phyloP scores from a whole-genome alignment of 1,140 invertebrate species.

The Geopemphigus sp. region DNA sequence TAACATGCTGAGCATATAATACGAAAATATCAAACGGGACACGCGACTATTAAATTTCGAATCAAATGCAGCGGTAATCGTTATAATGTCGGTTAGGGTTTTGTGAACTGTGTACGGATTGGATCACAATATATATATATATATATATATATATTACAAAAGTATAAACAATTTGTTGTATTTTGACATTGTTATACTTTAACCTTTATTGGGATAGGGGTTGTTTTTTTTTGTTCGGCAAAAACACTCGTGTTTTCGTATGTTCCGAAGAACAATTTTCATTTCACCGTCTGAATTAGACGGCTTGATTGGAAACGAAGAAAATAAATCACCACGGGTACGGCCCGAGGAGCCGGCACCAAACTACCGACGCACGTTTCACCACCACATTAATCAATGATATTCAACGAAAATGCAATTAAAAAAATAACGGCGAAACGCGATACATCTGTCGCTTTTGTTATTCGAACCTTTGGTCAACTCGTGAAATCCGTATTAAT shows the following conservation, averaged over 20 bases:
- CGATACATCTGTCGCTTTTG: neutral
- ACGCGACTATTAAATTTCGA: no score
- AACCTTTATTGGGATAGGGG: no score
- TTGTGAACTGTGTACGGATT: no score
- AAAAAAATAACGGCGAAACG: neutral
- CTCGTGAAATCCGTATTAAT: neutral
- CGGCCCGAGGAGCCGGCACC: neutral
- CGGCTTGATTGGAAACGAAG: neutral
- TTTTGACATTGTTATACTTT: no score
- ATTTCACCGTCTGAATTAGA: slow-evolving; percentile 10
- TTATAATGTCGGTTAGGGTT: no score
- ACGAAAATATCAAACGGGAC: no score
- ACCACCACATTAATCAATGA: slow-evolving; percentile 14
- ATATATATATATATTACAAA: no score
- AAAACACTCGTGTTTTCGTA: slow-evolving; percentile 8
- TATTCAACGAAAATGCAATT: slow-evolving; percentile 13
- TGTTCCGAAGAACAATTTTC: slow-evolving; percentile 20
- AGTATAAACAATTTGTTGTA: no score
- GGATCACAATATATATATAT: no score
- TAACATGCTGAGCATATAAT: no score
- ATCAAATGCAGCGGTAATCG: no score
- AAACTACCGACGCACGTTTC: neutral
- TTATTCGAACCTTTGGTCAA: neutral
- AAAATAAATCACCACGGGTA: slow-evolving; percentile 5
- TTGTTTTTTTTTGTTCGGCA: neutral